Conservation (phyloP, 2,113 vertebrate genomes). For the Myotis brandtii region DNA sequence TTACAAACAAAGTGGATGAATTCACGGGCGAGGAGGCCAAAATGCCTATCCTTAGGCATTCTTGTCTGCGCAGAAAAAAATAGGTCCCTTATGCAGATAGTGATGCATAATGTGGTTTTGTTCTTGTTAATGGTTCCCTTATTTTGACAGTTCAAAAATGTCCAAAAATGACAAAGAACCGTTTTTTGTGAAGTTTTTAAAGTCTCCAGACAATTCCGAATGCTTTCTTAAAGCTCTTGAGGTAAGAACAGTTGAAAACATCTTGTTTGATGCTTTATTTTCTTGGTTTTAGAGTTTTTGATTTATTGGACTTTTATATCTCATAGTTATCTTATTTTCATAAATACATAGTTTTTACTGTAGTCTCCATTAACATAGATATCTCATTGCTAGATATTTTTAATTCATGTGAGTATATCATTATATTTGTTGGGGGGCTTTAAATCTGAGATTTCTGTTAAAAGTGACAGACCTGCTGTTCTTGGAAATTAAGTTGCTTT, state of each 20-base stretch:
- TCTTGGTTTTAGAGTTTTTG: slow-evolving; percentile 2
- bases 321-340: slow-evolving; percentile 35
- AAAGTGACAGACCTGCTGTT: not conserved
- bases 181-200: slow-evolving; percentile 95
- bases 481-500: slow-evolving; percentile 33
- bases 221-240: slow-evolving; percentile 92
- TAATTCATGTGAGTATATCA: not conserved
- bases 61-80: not conserved
- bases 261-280: not conserved
- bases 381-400: not conserved
- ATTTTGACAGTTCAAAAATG: slow-evolving; percentile 88
- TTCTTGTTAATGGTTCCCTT: slow-evolving; percentile 47
- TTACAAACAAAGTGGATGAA: not conserved
- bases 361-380: not conserved
- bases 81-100: not conserved
- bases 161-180: slow-evolving; percentile 85
- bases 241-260: slow-evolving; percentile 84
- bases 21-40: not conserved
- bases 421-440: not conserved
- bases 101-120: not conserved
- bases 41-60: not conserved
- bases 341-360: not conserved
- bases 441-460: not conserved
- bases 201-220: slow-evolving; percentile 86
- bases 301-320: slow-evolving; percentile 26